A percentile compares a stretch with the other conserved stretches of the same genome.
These are phyloP conservation scores for Aphodius sticticus DNA, from an alignment of 2,888 invertebrate species.

Conservation along the genomic window DNA sequence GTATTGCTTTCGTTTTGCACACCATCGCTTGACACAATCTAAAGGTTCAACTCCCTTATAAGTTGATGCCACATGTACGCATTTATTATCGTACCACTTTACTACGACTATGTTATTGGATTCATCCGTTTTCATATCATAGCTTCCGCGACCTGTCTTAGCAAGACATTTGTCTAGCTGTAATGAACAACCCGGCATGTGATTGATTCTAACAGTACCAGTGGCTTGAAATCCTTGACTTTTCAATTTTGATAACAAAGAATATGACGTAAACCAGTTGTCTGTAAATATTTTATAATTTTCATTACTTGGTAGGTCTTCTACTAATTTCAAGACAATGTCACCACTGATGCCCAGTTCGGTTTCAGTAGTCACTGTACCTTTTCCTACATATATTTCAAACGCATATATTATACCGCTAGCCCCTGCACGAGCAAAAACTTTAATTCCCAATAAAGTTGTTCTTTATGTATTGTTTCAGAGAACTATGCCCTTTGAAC, in stretches of 20 bases:
- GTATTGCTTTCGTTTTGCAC: background rate
- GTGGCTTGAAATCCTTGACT: conserved; percentile 4
- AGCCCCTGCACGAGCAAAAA: conserved; percentile 45
- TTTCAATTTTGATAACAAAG: conserved; percentile 20
- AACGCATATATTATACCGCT: conserved; percentile 48
- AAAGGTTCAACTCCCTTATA: background rate
- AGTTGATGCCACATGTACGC: background rate
- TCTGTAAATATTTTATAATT: conserved; percentile 41
- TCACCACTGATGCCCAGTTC: conserved; percentile 42
- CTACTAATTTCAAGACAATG: conserved; percentile 33
- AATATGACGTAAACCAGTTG: conserved; percentile 38
- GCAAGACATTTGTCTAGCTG: background rate
- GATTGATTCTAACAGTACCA: background rate
- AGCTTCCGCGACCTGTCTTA: background rate
- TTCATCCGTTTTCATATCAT: conserved; percentile 4
- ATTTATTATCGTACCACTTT: conserved; percentile 16
- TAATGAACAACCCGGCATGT: background rate
- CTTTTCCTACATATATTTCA: conserved; percentile 47
- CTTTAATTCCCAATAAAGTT: conserved; percentile 47
- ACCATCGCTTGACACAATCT: background rate
- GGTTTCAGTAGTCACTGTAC: conserved; percentile 32
- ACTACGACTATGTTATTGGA: conserved; percentile 5
- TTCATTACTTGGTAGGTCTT: conserved; percentile 39
- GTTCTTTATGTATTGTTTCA: conserved; percentile 46
- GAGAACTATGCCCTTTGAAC: conserved; percentile 45